Evolutionary conservation across 2,797 vertebrate genomes (phyloP).

Genomic region (Anolis apletophallus): DNA sequence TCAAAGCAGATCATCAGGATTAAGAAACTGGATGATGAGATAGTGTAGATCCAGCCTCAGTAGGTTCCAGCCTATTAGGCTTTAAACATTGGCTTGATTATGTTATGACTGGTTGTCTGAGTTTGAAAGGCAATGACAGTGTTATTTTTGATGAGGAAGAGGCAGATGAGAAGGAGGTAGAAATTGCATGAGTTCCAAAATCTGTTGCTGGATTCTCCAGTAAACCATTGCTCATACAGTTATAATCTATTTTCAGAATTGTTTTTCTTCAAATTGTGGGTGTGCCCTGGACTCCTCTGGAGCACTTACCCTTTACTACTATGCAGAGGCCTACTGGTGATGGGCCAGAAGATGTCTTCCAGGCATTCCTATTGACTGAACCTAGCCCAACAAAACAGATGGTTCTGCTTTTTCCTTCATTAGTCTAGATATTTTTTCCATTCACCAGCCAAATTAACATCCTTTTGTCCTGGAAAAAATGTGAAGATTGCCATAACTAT

Average conservation of each 20-base stretch:
- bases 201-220: conserved; percentile 41
- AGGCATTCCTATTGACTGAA: conserved; percentile 53
- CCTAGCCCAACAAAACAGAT: conserved; percentile 64
- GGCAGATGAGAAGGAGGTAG: neutral
- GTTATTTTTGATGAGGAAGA: conserved; percentile 6
- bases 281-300: conserved; percentile 60
- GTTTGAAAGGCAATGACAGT: conserved; percentile 33
- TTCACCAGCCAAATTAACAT: conserved; percentile 52
- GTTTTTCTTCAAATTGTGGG: conserved; percentile 61
- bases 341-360: conserved; percentile 64
- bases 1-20: no score
- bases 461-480: conserved; percentile 46
- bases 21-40: no score
- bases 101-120: conserved; percentile 15
- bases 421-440: conserved; percentile 59
- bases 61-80: neutral
- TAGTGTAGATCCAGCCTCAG: no score
- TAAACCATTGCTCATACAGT: conserved; percentile 40
- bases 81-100: neutral
- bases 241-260: conserved; percentile 59
- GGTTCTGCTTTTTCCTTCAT: conserved; percentile 57
- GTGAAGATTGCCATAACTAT: conserved; percentile 55
- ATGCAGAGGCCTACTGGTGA: conserved; percentile 59
- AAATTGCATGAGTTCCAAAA: conserved; percentile 10
- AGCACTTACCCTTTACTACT: conserved; percentile 60